A percentile compares a stretch with the other conserved stretches of the same genome.
Evolutionary conservation across 2,113 vertebrate genomes (phyloP).

Genomic region (Pygoscelis antarcticus): DNA sequence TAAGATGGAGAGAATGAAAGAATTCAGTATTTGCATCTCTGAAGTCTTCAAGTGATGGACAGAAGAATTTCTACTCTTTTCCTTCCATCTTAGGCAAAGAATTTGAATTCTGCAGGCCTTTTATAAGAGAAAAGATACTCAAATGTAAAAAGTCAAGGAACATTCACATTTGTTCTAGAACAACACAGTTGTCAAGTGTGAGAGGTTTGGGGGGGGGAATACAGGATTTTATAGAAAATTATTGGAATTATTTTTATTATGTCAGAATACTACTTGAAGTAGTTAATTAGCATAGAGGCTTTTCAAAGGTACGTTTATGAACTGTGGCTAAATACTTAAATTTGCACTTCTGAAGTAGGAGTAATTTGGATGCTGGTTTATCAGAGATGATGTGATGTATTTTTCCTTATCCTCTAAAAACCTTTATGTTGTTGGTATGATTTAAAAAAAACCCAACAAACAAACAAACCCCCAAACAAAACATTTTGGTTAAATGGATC

Average conservation of each 20-base stretch:
- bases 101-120: not conserved
- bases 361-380: not conserved
- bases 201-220: not conserved
- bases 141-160: not conserved
- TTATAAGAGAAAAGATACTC: not conserved
- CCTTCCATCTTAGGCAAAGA: not conserved
- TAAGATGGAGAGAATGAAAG: not conserved
- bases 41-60: not conserved
- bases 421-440: not conserved
- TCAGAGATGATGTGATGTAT: not conserved
- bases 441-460: not conserved
- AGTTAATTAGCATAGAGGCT: not conserved
- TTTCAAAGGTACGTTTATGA: not conserved
- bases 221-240: not conserved
- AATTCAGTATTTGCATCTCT: not conserved
- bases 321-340: not conserved
- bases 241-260: not conserved
- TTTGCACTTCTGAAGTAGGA: not conserved
- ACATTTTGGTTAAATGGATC: not conserved
- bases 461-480: not conserved
- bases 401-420: not conserved
- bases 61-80: not conserved
- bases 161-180: not conserved
- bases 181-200: not conserved
- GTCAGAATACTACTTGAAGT: not conserved